A percentile compares a stretch with the other conserved stretches of the same genome.
Conservation (phyloP, 2,113 vertebrate species). For the Egretta garzetta region DNA sequence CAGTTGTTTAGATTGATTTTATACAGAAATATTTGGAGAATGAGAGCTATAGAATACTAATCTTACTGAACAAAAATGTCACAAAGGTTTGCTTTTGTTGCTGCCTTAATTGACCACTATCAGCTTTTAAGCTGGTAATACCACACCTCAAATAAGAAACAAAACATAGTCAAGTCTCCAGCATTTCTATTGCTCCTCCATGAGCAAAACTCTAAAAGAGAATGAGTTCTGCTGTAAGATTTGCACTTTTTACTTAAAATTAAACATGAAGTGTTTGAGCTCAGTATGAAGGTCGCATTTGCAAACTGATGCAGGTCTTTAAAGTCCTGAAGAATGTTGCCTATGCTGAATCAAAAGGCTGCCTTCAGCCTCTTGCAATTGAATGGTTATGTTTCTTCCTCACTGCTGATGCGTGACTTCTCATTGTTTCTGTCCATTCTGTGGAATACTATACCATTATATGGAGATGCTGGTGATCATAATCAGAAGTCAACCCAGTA, state of each 20-base stretch:
- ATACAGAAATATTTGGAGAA: background rate
- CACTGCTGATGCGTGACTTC: background rate
- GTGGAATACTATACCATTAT: background rate
- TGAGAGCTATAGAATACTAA: background rate
- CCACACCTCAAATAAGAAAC: background rate
- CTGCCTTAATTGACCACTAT: background rate
- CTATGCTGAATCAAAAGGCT: background rate
- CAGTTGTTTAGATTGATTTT: background rate
- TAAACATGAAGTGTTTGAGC: background rate
- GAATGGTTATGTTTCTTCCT: background rate
- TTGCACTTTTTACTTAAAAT: background rate
- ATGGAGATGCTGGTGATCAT: fast-evolving
- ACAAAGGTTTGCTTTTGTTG: background rate
- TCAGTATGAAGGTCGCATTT: background rate
- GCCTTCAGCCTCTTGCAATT: background rate
- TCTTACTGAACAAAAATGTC: background rate
- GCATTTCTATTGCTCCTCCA: background rate
- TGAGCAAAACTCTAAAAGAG: background rate
- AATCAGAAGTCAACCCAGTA: fast-evolving
- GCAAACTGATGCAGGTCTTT: background rate
- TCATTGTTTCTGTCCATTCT: background rate
- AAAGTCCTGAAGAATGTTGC: background rate
- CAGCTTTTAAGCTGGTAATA: background rate
- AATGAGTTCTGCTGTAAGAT: background rate
- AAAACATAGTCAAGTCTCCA: background rate